Conservation (phyloP, 2,797 vertebrate species). For the Protosalanx chinensis region DNA sequence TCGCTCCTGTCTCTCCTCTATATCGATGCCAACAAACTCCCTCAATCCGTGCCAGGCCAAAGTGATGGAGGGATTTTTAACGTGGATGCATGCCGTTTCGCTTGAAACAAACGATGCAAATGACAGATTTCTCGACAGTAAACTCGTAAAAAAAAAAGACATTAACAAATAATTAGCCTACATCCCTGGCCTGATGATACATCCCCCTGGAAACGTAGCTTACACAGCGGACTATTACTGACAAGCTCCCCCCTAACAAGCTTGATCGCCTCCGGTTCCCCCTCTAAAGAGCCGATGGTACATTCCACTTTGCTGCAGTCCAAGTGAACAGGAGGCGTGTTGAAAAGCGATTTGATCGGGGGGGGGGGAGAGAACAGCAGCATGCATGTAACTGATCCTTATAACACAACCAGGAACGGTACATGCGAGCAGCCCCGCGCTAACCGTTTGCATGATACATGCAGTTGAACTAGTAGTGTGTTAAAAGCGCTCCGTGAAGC, state of each 20-base stretch:
- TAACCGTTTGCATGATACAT: neutral
- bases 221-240: neutral
- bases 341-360: neutral
- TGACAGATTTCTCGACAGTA: neutral
- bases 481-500: neutral
- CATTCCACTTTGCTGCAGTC: conserved; percentile 64
- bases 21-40: too few species aligned
- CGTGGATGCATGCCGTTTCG: neutral
- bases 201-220: neutral
- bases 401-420: neutral
- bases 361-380: neutral
- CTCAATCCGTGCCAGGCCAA: neutral
- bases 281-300: conserved; percentile 49
- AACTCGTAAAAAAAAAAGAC: neutral
- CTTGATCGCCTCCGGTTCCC: conserved; percentile 13
- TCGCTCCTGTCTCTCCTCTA: neutral
- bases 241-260: neutral
- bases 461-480: neutral
- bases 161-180: neutral
- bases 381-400: conserved; percentile 9
- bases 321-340: conserved; percentile 17
- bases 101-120: neutral
- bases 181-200: neutral
- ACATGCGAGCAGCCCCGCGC: neutral
- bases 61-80: neutral